Conservation (phyloP, 2,888 invertebrate genomes). For the Linnaemya tessellans region DNA sequence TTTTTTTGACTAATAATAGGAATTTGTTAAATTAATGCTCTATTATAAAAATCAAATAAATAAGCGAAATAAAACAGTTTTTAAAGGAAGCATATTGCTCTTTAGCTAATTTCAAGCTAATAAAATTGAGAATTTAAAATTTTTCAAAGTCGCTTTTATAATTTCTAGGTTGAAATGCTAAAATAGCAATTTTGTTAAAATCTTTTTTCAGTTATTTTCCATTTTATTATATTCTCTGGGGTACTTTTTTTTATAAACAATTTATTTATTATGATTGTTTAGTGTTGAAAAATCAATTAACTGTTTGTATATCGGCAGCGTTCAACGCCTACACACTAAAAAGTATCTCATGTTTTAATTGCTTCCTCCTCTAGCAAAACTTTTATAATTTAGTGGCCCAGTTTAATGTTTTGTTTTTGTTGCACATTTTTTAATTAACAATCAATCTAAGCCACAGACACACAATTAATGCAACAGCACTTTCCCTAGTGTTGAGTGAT, state of each 20-base stretch:
- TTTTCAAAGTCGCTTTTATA: too few relatives aligned
- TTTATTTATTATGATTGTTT: neutral
- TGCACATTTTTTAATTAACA: constrained; percentile 64
- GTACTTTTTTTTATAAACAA: neutral
- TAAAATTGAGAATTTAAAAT: too few relatives aligned
- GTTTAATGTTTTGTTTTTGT: constrained; percentile 50
- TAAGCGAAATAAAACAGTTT: too few relatives aligned
- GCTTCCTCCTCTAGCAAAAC: neutral
- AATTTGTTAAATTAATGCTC: neutral
- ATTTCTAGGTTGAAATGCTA: too few relatives aligned
- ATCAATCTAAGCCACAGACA: constrained; percentile 56
- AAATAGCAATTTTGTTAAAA: too few relatives aligned
- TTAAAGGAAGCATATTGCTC: neutral
- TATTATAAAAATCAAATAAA: neutral
- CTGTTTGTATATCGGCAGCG: neutral
- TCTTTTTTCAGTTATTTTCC: too few relatives aligned
- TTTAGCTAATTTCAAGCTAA: neutral
- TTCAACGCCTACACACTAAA: constrained; percentile 7
- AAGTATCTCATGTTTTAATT: neutral
- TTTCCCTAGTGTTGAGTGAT: constrained; percentile 66
- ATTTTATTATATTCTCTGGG: too few relatives aligned
- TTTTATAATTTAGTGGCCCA: constrained; percentile 45
- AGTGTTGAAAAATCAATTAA: constrained; percentile 35
- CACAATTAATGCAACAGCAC: constrained; percentile 29
- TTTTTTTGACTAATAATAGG: neutral